Percentiles rank a stretch among this genome's conserved stretches.
Conservation (phyloP, 2,113 vertebrate species). For the Rhinolophus sinicus region DNA sequence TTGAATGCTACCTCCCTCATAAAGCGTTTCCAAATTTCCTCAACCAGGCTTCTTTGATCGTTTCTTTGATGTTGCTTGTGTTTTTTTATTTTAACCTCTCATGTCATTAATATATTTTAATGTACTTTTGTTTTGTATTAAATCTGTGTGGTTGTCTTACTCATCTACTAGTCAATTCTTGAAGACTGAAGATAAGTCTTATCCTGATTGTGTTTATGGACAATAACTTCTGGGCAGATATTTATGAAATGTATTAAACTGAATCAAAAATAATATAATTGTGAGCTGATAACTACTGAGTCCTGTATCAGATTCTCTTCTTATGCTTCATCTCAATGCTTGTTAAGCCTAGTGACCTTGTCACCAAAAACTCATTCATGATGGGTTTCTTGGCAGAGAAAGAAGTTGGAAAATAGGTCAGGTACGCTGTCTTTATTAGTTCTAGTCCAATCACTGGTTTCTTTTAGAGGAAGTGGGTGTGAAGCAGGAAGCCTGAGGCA, state of each 20-base stretch:
- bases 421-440: not conserved
- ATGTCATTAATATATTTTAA: conserved; percentile 26
- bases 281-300: not conserved
- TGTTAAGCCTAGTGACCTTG: not conserved
- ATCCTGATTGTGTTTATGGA: not conserved
- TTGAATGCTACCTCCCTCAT: not conserved
- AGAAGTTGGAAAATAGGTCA: conserved; percentile 18
- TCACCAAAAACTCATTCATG: not conserved
- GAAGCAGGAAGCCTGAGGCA: not conserved
- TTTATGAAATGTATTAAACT: conserved; percentile 34
- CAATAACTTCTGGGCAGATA: not conserved
- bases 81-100: not conserved
- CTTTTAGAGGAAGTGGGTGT: conserved; percentile 6
- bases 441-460: not conserved
- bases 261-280: not conserved
- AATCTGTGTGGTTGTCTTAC: not conserved
- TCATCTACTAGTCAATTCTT: conserved; percentile 1
- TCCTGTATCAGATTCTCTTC: conserved; percentile 32
- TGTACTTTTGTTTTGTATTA: conserved; percentile 24
- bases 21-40: not conserved
- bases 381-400: not conserved
- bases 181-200: not conserved
- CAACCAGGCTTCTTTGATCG: not conserved
- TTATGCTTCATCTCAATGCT: not conserved
- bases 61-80: not conserved